Conservation (phyloP, 2,113 vertebrate species). For the Planiliza haematocheilus region DNA sequence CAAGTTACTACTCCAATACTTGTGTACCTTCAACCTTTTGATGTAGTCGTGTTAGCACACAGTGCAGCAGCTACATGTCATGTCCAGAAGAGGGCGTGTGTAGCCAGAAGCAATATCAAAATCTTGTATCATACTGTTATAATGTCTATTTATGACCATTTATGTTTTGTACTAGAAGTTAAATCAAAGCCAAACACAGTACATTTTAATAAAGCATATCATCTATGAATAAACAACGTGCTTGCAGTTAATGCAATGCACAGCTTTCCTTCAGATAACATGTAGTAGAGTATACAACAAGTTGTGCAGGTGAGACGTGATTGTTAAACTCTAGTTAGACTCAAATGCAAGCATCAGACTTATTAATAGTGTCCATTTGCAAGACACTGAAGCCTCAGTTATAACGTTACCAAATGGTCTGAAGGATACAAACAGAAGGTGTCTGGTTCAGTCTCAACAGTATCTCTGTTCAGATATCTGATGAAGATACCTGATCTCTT, state of each 20-base stretch:
- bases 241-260: too few species aligned
- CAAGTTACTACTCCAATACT: not conserved
- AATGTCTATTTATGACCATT: not conserved
- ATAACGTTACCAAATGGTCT: not conserved
- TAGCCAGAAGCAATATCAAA: constrained; percentile 20
- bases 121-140: not conserved
- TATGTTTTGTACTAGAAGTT: not conserved
- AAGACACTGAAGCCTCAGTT: not conserved
- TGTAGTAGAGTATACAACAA: too few species aligned
- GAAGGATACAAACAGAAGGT: not conserved
- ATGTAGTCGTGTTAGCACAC: not conserved
- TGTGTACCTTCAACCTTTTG: not conserved
- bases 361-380: not conserved
- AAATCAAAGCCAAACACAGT: not conserved
- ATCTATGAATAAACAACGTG: too few species aligned
- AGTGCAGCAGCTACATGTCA: constrained; percentile 1
- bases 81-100: constrained; percentile 64
- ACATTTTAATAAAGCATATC: not conserved
- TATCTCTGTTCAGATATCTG: constrained; percentile 6
- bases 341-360: not conserved
- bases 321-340: not conserved
- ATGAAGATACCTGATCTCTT: not conserved
- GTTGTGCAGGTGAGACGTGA: not conserved
- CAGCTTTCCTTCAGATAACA: too few species aligned
- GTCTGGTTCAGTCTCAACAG: not conserved